Base-by-base conservation (phyloP, 1,140 invertebrate species). In the Drosophila tani region DNA sequence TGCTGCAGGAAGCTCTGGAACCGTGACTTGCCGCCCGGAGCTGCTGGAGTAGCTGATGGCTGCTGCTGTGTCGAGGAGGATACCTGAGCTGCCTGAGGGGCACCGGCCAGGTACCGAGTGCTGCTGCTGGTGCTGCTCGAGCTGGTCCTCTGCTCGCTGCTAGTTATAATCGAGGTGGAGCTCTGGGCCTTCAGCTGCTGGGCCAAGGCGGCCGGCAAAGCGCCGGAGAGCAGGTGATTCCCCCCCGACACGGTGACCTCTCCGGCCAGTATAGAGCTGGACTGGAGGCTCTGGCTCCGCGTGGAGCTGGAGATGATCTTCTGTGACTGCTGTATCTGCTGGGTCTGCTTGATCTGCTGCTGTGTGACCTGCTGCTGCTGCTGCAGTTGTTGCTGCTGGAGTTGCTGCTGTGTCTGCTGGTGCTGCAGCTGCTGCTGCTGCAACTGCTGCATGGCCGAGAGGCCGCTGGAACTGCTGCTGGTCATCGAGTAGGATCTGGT, bases 1-100 rank as follows among this genome's bases (percentile, higher is more conserved):
- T 93, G 92, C 50, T 93, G 92, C 1, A 93, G 58, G 43, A 93
- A 93, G 35, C 92, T 93, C 41, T 92, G 90, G 57, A 93, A 93
- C 29, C 92, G 92, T 8, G 91, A 68, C 46, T 93, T 91, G 2
- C 63, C 45, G n/a, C 49, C 53, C 1, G 53, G 14, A 11, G 53
- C 14, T 12, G 32, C 7, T 3, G 17, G 12, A 8, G 11, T 6
- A 1, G 15, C 8, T 9, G 27, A 1, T 50, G 24, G 7, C 6
- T 21, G 45, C 12, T 15, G 53, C 14, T 17, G 49, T 59, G 32
- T 35, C 9, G 32, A 32, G 29, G 41, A 8, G 41, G n/a, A 29
- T 17, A 32, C 46, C 46, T 24, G 21, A 24, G 41, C 46, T 7
- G n/a, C 14, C 45, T 51, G 74, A 35, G 32, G 11, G 32, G 3